Conservation (phyloP, 1,140 invertebrate genomes). For the Drosophila bipectinata region DNA sequence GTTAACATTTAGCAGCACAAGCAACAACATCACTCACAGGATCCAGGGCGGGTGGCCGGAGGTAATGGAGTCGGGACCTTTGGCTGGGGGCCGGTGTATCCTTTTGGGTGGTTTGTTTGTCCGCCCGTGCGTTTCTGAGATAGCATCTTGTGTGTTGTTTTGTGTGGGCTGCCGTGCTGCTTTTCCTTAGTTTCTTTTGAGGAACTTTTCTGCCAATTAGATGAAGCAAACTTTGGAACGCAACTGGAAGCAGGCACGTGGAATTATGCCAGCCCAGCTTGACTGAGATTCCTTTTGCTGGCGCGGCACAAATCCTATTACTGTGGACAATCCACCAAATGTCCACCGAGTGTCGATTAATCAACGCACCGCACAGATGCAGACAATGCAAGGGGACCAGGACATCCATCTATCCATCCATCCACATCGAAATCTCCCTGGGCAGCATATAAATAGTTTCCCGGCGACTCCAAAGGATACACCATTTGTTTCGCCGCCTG, state of each 20-base stretch:
- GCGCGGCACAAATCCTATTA: slow-evolving; percentile 55
- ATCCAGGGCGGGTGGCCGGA: background rate
- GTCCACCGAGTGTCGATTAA: slow-evolving; percentile 43
- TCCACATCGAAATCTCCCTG: slow-evolving; percentile 16
- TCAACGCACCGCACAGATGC: slow-evolving; percentile 45
- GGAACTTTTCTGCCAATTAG: slow-evolving; percentile 69
- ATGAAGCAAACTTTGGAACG: slow-evolving; percentile 43
- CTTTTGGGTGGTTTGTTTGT: slow-evolving; percentile 29
- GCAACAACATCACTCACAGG: slow-evolving; percentile 69
- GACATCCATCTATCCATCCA: slow-evolving; percentile 19
- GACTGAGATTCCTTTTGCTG: slow-evolving; percentile 61
- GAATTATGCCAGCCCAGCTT: slow-evolving; percentile 49
- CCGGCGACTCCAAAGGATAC: slow-evolving; percentile 18
- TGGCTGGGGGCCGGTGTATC: background rate
- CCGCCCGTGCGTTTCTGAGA: slow-evolving; percentile 62
- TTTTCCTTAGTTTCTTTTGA: slow-evolving; percentile 8
- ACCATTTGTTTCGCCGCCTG: slow-evolving; percentile 69
- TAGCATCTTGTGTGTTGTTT: slow-evolving; percentile 31
- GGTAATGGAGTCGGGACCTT: slow-evolving; percentile 16
- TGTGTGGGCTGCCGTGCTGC: background rate
- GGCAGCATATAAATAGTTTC: slow-evolving; percentile 70
- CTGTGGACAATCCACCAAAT: slow-evolving; percentile 10
- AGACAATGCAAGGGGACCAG: slow-evolving; percentile 43
- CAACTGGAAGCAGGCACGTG: slow-evolving; percentile 32
- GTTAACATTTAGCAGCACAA: slow-evolving; percentile 68